Evolutionary conservation across 1,140 invertebrate genomes (phyloP).

Genomic region (Lineus longissimus): DNA sequence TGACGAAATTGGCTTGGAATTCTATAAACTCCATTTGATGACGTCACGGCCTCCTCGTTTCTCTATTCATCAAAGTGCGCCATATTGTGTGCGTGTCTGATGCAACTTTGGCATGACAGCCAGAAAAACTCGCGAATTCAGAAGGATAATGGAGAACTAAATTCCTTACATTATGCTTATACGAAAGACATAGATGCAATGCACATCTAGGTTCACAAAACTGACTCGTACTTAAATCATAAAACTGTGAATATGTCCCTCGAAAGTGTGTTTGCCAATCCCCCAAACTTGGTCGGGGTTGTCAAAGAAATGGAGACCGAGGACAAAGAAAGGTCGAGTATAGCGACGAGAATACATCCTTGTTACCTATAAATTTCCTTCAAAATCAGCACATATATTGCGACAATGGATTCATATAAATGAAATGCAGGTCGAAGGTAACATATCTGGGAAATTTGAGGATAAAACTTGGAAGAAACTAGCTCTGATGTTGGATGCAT

Average conservation of each 20-base stretch:
- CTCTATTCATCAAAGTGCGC: neutral
- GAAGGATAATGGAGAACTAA: conserved; percentile 9
- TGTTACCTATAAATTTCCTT: conserved; percentile 9
- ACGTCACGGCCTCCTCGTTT: conserved; percentile 1
- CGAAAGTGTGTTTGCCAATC: conserved; percentile 21
- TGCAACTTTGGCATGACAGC: neutral
- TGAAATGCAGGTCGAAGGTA: conserved; percentile 2
- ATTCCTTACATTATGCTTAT: conserved; percentile 10
- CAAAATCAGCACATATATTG: neutral
- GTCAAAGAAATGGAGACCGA: conserved; percentile 27
- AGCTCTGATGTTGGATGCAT: conserved; percentile 1
- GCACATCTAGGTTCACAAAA: conserved; percentile 8
- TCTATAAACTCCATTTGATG: neutral
- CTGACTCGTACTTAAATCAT: neutral
- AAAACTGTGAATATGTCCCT: conserved; percentile 21
- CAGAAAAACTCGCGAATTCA: conserved; percentile 12
- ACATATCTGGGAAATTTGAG: neutral
- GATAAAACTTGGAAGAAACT: neutral
- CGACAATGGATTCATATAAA: neutral
- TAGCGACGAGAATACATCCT: conserved; percentile 11
- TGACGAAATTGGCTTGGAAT: neutral
- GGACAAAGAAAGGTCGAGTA: conserved; percentile 32
- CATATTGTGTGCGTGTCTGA: neutral
- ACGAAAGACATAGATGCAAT: conserved; percentile 12
- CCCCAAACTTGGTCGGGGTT: conserved; percentile 20